Evolutionary conservation across 2,113 vertebrate genomes (phyloP).

Genomic region (Caretta caretta): DNA sequence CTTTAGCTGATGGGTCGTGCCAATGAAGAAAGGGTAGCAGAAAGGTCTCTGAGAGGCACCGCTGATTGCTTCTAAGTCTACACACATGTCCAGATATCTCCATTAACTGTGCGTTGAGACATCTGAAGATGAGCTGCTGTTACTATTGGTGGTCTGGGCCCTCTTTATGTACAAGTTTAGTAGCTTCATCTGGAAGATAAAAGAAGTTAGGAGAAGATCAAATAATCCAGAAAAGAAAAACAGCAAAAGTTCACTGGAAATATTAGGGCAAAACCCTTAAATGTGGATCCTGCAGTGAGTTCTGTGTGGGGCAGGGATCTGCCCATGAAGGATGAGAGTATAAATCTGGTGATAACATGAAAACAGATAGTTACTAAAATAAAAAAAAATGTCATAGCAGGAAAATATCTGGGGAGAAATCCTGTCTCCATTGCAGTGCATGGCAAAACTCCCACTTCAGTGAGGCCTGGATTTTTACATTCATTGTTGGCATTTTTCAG

Average conservation of each 20-base stretch:
- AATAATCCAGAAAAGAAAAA: background rate
- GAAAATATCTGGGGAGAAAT: background rate
- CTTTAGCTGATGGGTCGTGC: conserved; percentile 66
- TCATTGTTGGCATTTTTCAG: background rate
- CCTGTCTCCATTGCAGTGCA: background rate
- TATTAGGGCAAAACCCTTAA: background rate
- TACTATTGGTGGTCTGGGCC: conserved; percentile 96
- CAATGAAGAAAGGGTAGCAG: conserved; percentile 66
- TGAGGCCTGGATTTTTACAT: background rate
- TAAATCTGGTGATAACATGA: background rate
- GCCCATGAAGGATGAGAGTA: background rate
- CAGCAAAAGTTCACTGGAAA: background rate
- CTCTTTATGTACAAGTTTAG: conserved; percentile 97
- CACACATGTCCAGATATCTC: conserved; percentile 63
- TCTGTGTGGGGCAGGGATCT: background rate
- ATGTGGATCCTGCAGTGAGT: rapidly evolving
- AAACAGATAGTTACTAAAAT: background rate
- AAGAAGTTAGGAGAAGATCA: background rate
- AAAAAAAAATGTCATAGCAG: background rate
- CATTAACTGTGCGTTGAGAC: conserved; percentile 97
- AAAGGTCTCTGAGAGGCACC: conserved; percentile 80
- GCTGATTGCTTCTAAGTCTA: conserved; percentile 74
- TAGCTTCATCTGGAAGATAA: conserved; percentile 91
- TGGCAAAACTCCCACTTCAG: background rate
- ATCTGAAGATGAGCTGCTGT: conserved; percentile 97